phyloP scores from a whole-genome alignment of 2,888 invertebrate genomes.

The Cheiracanthium punctorium region DNA sequence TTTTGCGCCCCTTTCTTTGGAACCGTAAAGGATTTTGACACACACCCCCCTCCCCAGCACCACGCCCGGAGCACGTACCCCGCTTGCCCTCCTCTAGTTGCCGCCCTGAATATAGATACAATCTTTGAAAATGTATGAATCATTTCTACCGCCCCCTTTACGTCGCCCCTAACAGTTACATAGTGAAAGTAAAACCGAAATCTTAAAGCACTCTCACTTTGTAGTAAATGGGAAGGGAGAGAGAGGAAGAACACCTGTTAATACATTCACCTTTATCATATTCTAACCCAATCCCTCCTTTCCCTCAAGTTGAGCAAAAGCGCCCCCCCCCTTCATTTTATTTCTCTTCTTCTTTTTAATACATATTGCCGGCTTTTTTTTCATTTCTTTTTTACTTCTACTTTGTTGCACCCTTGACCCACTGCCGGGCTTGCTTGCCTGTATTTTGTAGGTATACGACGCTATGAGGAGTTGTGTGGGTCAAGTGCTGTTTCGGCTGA shows the following conservation, averaged over 20 bases:
- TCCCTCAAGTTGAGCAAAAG: not conserved
- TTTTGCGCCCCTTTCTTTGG: too few relatives aligned
- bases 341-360: not conserved
- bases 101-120: too few relatives aligned
- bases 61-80: too few relatives aligned
- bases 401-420: conserved; percentile 66
- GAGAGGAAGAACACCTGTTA: not conserved
- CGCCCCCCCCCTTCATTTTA: not conserved
- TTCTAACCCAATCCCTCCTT: not conserved
- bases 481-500: not conserved
- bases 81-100: too few relatives aligned
- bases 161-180: not conserved
- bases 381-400: not conserved
- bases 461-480: not conserved
- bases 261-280: not conserved
- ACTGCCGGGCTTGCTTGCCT: conserved; percentile 29
- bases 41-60: too few relatives aligned
- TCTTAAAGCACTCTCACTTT: too few relatives aligned
- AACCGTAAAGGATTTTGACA: too few relatives aligned
- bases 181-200: conserved; percentile 1
- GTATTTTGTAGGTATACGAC: not conserved
- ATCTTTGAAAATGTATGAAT: too few relatives aligned
- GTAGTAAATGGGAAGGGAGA: not conserved
- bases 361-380: not conserved
- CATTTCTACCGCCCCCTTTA: too few relatives aligned